phyloP scores from a whole-genome alignment of 2,888 invertebrate species.

The Eudasyphora cyanicolor region DNA sequence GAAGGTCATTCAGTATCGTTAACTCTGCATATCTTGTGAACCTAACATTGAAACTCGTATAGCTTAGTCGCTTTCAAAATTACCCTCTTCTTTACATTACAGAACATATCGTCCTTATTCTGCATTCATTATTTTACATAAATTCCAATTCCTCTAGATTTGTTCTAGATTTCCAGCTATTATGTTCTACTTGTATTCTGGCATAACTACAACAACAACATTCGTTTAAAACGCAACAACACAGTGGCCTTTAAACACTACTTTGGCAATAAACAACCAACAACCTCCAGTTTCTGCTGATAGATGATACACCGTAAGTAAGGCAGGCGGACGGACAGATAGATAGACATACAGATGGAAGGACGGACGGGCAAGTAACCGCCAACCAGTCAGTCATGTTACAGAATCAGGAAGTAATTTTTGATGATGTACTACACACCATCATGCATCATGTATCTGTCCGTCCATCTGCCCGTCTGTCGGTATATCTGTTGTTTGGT shows the following conservation, averaged over 20 bases:
- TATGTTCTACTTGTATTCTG: conserved; percentile 37
- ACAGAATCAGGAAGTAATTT: conserved; percentile 65
- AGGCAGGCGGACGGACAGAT: not conserved
- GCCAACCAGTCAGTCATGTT: conserved; percentile 49
- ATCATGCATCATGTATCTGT: conserved; percentile 44
- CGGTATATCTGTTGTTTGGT: conserved; percentile 10
- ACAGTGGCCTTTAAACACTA: too few species aligned
- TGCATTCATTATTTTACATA: too few species aligned
- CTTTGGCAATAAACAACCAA: not conserved
- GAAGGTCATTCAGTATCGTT: too few species aligned
- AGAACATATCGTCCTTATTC: too few species aligned
- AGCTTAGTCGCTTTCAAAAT: too few species aligned
- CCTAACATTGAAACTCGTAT: too few species aligned
- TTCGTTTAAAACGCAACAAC: too few species aligned
- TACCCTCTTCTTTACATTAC: too few species aligned
- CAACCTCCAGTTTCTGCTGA: conserved; percentile 39
- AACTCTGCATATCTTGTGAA: too few species aligned
- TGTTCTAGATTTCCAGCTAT: not conserved
- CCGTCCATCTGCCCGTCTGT: conserved; percentile 8
- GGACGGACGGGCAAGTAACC: not conserved
- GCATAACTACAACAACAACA: too few species aligned
- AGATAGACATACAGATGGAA: not conserved
- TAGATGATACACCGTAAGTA: conserved; percentile 21
- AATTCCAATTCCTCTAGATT: not conserved
- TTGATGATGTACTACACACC: conserved; percentile 59